A percentile compares a stretch with the other conserved stretches of the same genome.
These are phyloP conservation scores for Prietella phreatophila DNA, from an alignment of 2,113 vertebrate genomes.

Conservation along the genomic window DNA sequence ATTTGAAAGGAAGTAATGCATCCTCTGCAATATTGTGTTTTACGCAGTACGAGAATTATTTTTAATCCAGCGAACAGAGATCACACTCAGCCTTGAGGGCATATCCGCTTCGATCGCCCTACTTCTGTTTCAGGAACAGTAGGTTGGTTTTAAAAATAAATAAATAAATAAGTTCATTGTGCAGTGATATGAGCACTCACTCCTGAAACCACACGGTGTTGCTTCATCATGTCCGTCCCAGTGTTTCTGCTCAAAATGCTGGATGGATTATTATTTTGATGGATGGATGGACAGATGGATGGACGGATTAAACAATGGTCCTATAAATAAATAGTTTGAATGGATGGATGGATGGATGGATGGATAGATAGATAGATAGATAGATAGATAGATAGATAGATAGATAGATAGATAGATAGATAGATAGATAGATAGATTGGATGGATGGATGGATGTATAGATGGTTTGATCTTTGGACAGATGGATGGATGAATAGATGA, in stretches of 20 bases:
- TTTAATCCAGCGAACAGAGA: slow-evolving; percentile 8
- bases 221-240: neutral
- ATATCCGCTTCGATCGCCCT: neutral
- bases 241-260: neutral
- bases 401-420: too few species aligned
- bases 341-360: too few species aligned
- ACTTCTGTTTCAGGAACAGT: neutral
- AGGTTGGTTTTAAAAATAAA: neutral
- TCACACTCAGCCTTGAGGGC: neutral
- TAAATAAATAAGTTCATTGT: neutral
- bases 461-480: too few species aligned
- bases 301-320: neutral
- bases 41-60: neutral
- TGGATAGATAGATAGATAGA: too few species aligned
- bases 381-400: too few species aligned
- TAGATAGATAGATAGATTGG: too few species aligned
- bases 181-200: neutral
- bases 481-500: too few species aligned
- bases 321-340: too few species aligned
- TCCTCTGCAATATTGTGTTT: slow-evolving; percentile 14
- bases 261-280: neutral
- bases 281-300: neutral
- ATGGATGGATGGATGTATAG: too few species aligned
- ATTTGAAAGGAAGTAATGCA: neutral
- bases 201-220: neutral